These are phyloP conservation scores for Goniozus legneri DNA, from an alignment of 1,140 invertebrate genomes.

Conservation along the genomic window DNA sequence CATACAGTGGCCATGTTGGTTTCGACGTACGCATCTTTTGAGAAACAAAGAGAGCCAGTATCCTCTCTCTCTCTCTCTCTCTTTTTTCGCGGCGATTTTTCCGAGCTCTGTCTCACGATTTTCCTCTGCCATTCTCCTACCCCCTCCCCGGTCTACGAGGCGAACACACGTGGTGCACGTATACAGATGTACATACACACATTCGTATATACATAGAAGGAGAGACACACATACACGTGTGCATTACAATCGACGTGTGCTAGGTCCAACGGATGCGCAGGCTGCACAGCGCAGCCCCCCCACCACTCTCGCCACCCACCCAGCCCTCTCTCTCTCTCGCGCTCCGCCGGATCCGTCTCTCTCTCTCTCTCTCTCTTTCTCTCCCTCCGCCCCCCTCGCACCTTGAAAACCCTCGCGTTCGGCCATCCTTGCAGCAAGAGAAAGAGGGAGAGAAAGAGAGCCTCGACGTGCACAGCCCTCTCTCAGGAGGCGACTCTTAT, in stretches of 20 bases:
- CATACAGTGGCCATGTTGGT: constrained; percentile 34
- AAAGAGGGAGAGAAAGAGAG: neutral
- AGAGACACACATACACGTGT: neutral
- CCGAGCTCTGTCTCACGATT: constrained; percentile 12
- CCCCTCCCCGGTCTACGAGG: constrained; percentile 8
- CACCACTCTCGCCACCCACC: constrained; percentile 15
- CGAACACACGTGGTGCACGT: constrained; percentile 19
- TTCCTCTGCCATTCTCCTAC: constrained; percentile 18
- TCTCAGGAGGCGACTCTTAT: constrained; percentile 40
- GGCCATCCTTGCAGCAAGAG: constrained; percentile 34
- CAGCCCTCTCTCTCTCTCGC: constrained; percentile 9
- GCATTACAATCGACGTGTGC: constrained; percentile 22
- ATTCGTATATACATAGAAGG: neutral
- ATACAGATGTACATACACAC: constrained; percentile 12
- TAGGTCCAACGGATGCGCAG: constrained; percentile 29
- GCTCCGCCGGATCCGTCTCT: constrained; percentile 11
- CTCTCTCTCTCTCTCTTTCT: constrained; percentile 13
- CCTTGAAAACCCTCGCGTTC: constrained; percentile 17
- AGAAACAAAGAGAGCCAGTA: too few relatives aligned
- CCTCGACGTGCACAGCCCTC: too few relatives aligned
- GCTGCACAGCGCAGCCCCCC: constrained; percentile 47
- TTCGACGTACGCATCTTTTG: constrained; percentile 28
- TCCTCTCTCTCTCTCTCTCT: constrained; percentile 9
- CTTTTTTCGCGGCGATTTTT: neutral
- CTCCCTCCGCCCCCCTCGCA: constrained; percentile 11